phyloP scores from a whole-genome alignment of 2,113 vertebrate genomes.

The Phocoena phocoena region DNA sequence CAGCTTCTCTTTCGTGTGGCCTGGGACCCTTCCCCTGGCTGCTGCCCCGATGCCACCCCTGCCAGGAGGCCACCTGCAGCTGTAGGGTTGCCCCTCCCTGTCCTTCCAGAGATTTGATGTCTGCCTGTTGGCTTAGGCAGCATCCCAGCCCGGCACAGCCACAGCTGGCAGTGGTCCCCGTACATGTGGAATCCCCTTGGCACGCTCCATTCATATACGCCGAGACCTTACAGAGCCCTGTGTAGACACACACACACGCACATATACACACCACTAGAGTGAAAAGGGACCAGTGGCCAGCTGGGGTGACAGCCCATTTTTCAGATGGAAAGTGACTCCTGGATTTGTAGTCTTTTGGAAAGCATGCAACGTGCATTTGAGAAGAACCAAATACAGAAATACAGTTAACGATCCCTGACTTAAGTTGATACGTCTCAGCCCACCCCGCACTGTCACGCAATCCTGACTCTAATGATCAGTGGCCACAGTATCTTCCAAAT shows the following conservation, averaged over 20 bases:
- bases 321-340: neutral
- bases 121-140: neutral
- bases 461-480: neutral
- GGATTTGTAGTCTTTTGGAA: neutral
- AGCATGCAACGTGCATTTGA: neutral
- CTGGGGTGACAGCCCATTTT: neutral
- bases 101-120: neutral
- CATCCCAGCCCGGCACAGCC: neutral
- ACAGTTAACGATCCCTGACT: neutral
- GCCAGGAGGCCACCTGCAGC: neutral
- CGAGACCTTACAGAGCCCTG: neutral
- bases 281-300: neutral
- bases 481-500: neutral
- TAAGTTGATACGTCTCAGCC: neutral
- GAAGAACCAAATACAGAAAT: neutral
- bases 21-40: neutral
- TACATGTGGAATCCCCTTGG: neutral
- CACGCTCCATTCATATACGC: rapidly evolving
- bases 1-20: neutral
- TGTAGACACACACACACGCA: rapidly evolving
- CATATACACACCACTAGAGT: too few species aligned
- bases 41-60: neutral
- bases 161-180: neutral
- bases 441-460: neutral
- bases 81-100: neutral